Evolutionary conservation across 2,888 invertebrate species (phyloP).

Genomic region (Apamea crenata): DNA sequence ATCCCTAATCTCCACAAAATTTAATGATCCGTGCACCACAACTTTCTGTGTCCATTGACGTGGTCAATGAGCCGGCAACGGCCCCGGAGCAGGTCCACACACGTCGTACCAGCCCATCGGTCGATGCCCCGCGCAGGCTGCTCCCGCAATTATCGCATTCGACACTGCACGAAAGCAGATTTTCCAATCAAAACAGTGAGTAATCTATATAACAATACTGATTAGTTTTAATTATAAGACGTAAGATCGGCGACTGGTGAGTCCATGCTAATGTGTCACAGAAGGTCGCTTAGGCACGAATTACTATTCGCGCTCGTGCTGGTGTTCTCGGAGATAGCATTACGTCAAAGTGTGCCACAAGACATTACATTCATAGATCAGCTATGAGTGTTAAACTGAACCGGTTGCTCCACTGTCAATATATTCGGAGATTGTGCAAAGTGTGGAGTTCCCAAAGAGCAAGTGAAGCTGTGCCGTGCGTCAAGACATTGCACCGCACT

Average conservation of each 20-base stretch:
- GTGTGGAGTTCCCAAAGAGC: conserved; percentile 27
- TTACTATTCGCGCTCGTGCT: conserved; percentile 2
- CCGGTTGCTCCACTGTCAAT: conserved; percentile 30
- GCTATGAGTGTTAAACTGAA: not conserved
- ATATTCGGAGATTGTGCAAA: conserved; percentile 24
- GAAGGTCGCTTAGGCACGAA: not conserved
- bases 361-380: not conserved
- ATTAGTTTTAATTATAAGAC: conserved; percentile 9
- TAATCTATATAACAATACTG: conserved; percentile 12
- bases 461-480: conserved; percentile 31
- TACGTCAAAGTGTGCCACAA: conserved; percentile 15
- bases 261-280: conserved; percentile 10
- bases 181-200: conserved; percentile 4
- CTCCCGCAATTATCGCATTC: conserved; percentile 2
- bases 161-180: not conserved
- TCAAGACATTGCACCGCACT: conserved; percentile 30
- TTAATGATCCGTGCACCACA: conserved; percentile 47
- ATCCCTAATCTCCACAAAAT: conserved; percentile 57
- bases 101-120: conserved; percentile 39
- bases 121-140: conserved; percentile 35
- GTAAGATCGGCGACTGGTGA: not conserved
- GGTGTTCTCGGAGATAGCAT: conserved; percentile 19
- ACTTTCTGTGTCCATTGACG: conserved; percentile 50
- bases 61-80: conserved; percentile 45
- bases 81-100: conserved; percentile 48